Evolutionary conservation across 2,113 vertebrate genomes (phyloP), one percentile per base, ranked within the genome.

Genomic region (Atrichornis clamosus): DNA sequence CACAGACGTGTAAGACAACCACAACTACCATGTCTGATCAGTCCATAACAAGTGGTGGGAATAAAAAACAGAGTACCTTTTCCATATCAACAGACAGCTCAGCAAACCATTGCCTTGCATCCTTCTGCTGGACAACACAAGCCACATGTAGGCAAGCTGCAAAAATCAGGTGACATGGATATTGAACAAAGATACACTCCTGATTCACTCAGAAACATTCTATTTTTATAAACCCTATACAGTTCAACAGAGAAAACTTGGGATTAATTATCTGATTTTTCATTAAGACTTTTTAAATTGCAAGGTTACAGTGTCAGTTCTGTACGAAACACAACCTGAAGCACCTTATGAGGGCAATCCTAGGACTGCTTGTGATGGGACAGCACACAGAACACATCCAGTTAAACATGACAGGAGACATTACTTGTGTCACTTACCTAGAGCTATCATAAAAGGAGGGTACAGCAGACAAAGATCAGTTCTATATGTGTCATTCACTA

Each of bases 61-160:
- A 74, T 62, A 41, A 95, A 93, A 90, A 84, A n/a, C 72, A 95
- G 77, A 90, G 70, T 98, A 99, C 99, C 99, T 99, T 99, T 94
- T 99, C 99, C 99, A 99, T 99, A 97, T 99, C 99, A 60, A 99
- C 99, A 52, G 99, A 99, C 19, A 99, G 99, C 97, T 99, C 99
- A 65, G 99, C 98, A 97, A 99, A 99, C 99, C 99, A 99, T 68
- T 99, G 99, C 73, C 99, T 98, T 96, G 99, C 99, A 97, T 99
- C 99, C 97, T 99, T 99, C 98, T 99, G 99, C 95, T 99, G 99
- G 72, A 99, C 99, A 96, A 99, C 99, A 97, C 99, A 99, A 82
- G 99, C 99, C 58, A 99, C 99, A 26, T 99, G 99, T 67, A 99
- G 98, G 94, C 99, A 99, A 72, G 99, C 99, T 99, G 97, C 69